phyloP scores from a whole-genome alignment of 2,113 vertebrate species.

The Chamaea fasciata region DNA sequence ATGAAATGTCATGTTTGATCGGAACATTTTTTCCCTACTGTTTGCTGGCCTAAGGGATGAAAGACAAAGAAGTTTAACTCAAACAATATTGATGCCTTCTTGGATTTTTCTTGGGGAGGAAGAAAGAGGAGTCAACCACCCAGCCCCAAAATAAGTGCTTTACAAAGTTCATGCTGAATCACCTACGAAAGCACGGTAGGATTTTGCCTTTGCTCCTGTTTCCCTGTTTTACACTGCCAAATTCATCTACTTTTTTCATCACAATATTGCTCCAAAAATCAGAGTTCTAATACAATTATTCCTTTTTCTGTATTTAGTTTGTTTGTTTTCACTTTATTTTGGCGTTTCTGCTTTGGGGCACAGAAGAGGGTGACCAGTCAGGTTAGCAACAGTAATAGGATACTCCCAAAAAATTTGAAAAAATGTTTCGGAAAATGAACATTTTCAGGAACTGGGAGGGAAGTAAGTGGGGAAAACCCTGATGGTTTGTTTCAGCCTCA shows the following conservation, averaged over 20 bases:
- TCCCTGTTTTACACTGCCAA: not conserved
- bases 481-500: not conserved
- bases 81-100: not conserved
- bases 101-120: not conserved
- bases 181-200: not conserved
- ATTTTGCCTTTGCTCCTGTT: not conserved
- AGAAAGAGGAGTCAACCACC: not conserved
- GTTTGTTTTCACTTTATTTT: not conserved
- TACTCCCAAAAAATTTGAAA: not conserved
- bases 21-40: not conserved
- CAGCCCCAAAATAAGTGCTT: not conserved
- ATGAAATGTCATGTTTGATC: not conserved
- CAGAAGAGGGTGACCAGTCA: not conserved
- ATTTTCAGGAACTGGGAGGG: not conserved
- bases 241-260: not conserved
- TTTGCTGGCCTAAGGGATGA: not conserved
- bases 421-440: not conserved
- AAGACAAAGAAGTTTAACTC: not conserved
- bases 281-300: not conserved
- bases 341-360: not conserved
- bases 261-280: not conserved
- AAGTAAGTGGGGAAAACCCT: not conserved
- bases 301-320: not conserved
- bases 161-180: not conserved
- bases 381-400: not conserved